Base-by-base conservation (phyloP, 2,113 vertebrate species). In the Myrmecophaga tridactyla region DNA sequence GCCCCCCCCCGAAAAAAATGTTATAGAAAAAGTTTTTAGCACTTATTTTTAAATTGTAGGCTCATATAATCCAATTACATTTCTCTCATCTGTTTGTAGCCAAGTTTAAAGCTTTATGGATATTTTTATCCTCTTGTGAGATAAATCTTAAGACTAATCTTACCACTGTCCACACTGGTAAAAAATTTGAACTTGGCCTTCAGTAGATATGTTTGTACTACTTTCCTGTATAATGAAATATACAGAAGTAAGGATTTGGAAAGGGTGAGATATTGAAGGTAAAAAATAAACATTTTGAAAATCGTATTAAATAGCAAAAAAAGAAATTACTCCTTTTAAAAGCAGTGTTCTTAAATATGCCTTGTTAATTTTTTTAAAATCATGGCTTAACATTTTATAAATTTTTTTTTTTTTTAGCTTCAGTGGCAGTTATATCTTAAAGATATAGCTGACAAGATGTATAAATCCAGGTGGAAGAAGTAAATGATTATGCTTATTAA, bases 241-340 rank as follows among this genome's bases (percentile, higher is more conserved):
- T 6, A 88, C 63, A 65, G n/a, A 31, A 56, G 60, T 60, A 76
- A 77, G 89, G 46, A 53, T 76, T 83, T 94, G 31, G n/a, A 65
- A 84, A 80, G 84, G 48, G 48, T 23, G 18, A 72, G 13, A 84
- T 48, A 58, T 60, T 92, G 56, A 69, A 80, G 36, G 12, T 89
- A 83, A 80, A 76, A n/a, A 75, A 67, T 48, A 65, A 65, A 85
- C 84, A 94, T 77, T 85, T 84, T n/a, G 60, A 53, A 94, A 53
- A 29, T 43, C 15, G 39, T 85, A 41, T 23, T 82, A 88, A 88
- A n/a, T 85, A 53, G 27, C 60, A 70, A 48, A 63, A 65, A 34
- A 63, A n/a, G 23, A 11, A 20, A 48, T 81, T 81, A 13, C 41
- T 67, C 25, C 43, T 76, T 43, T 43, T 53, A 82, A 72, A 53